Base-by-base conservation (phyloP, 2,888 invertebrate species). In the Ophioninae sp. region DNA sequence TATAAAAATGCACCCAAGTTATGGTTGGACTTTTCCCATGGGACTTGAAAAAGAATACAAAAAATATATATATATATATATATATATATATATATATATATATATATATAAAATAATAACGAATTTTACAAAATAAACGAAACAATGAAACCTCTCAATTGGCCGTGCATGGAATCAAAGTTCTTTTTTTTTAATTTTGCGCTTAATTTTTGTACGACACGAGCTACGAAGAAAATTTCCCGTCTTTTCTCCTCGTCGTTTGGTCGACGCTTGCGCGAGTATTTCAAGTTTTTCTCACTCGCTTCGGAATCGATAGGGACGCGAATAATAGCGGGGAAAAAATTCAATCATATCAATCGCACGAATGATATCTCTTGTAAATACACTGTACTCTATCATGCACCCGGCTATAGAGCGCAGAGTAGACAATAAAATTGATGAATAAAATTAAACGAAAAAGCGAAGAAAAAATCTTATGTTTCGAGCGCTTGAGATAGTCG, bases 371-470 rank as follows among this genome's bases (percentile, higher is more conserved):
- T 83, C 81, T 83, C 82, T 85, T 86, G 85, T 86, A 86, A 85
- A 86, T 85, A 86, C 81, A 83, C 85, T 73, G 82, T 74, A 70
- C 68, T 83, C 68, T 79, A 81, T 84, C 79, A 82, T 75, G 81
- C 81, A 79, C 69, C 73, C 79, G 77, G 79, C 67, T 84, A 72
- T 76, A 76, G 77, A 85, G 44, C 82, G 83, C 81, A 82, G 78
- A 69, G 82, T 86, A 85, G 83, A 85, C 85, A 83, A 87, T 86
- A 85, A 84, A 86, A 61, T 21, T 50, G 61, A 79, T 13, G 44
- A 13, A 44, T 44, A 44, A 44, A 50, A 17, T 3, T 13, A 50
- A 13, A 30, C 30, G 41, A 50, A 68, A 68, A 30, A 13, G 20
- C 23, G 3, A 50, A 30, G 30, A 76, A 69, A 67, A 70, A 73